Base-by-base conservation (phyloP, 2,113 vertebrate genomes). In the Tachysurus vachellii region DNA sequence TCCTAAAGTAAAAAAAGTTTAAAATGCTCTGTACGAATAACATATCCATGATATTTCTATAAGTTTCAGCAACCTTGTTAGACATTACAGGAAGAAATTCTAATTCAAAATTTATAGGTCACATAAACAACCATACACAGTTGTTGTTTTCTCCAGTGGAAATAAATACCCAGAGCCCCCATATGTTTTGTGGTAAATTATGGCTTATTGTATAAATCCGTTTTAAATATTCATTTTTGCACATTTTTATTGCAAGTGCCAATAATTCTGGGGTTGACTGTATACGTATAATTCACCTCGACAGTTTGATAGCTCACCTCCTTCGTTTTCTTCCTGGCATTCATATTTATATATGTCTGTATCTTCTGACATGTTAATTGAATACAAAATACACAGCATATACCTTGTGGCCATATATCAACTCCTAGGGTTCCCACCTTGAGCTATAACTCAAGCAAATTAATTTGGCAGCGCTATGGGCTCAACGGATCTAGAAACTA, bases 271-370 rank as follows among this genome's bases (percentile, higher is more conserved):
- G 26, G 47, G 53, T 53, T 84, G 16, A 36, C 70, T 70, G 50
- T 28, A 14, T 28, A 83, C 14, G 26, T 81, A 83, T 85, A 84
- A 79, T 84, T 80, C 50, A 17, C 64, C 44, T 31, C 9, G 90
- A 88, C 86, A 86, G 85, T 61, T 80, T 87, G 47, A 88, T 90
- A 28, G 87, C 42, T 62, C 50, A 47, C 42, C 17, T 36, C 64
- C 23, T 64, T 47, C 62, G 4, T 88, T 85, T 31, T 81, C 68
- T 62, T 12, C 2, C 68, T 47, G 42, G 54, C 54, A 79, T 83
- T 76, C 57, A 68, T 87, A 86, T 85, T 88, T 85, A 84, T 87
- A 59, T 83, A 61, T 47, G 53, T 85, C 68, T 73, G 31, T 61
- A 71, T 88, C 50, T 82, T 36, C 68, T 79, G 82, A 82, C 57